These are phyloP conservation scores for Agonopterix arenella DNA, from an alignment of 2,888 invertebrate species.

Conservation along the genomic window DNA sequence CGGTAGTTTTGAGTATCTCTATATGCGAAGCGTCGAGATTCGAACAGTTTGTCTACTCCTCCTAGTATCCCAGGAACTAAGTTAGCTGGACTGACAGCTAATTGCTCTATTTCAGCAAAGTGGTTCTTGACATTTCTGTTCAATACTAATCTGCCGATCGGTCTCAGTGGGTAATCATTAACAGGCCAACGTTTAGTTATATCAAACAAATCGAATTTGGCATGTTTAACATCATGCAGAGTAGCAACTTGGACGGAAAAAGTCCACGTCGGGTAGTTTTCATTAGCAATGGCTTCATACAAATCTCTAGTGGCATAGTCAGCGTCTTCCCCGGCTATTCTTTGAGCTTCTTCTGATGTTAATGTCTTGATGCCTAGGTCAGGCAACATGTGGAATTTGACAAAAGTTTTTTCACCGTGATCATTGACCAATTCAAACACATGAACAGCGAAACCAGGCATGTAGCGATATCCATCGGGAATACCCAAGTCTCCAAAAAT, in stretches of 20 bases:
- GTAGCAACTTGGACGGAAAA: constrained; percentile 59
- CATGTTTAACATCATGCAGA: constrained; percentile 81
- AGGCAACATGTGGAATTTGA: constrained; percentile 92
- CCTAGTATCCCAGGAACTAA: constrained; percentile 93
- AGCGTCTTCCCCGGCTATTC: constrained; percentile 82
- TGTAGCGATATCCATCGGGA: constrained; percentile 90
- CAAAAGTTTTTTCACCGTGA: constrained; percentile 81
- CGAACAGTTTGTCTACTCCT: constrained; percentile 92
- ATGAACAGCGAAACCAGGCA: constrained; percentile 94
- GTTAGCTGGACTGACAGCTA: constrained; percentile 91
- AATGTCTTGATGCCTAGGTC: constrained; percentile 90
- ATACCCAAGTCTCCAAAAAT: constrained; percentile 90
- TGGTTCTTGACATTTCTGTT: constrained; percentile 93
- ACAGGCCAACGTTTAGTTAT: constrained; percentile 90
- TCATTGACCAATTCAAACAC: constrained; percentile 90
- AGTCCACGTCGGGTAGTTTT: constrained; percentile 68
- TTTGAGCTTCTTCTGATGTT: constrained; percentile 75
- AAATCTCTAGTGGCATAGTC: constrained; percentile 90
- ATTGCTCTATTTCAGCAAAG: constrained; percentile 93
- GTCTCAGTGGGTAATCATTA: constrained; percentile 86
- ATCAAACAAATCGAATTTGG: constrained; percentile 92
- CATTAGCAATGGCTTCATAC: constrained; percentile 87
- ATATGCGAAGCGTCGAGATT: constrained; percentile 89
- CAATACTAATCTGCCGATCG: constrained; percentile 88
- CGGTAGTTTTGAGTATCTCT: constrained; percentile 89